Base-by-base conservation (phyloP, 2,113 vertebrate genomes). In the Cottus gobio region DNA sequence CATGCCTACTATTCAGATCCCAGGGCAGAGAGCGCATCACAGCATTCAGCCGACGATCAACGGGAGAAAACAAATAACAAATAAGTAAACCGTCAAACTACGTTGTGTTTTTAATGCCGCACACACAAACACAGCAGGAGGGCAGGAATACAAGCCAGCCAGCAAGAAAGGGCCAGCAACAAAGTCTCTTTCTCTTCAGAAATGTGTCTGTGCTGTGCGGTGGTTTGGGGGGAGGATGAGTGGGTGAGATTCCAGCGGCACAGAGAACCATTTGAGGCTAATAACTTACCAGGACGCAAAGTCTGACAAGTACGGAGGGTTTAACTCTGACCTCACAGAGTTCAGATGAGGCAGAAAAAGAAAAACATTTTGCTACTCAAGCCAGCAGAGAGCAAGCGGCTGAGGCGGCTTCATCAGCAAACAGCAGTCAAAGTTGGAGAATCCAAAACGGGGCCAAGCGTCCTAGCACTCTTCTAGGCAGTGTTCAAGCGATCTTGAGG, bases 331-430 rank as follows among this genome's bases (percentile, higher is more conserved):
- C 68, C 61, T 30, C 64, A 42, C 62, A 66, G 24, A 46, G 64
- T 46, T 46, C 18, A 28, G 42, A 10, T 18, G 24, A 30, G 64
- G 64, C 26, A 42, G 34, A 52, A 52, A 36, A 42, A 37, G 7
- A 37, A 5, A 31, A 76, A 31, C 71, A 75, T 71, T 91, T 92
- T 93, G 93, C 92, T 94, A 92, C 92, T 93, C 90, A 90, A 92
- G 91, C 93, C 93, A 93, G 93, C 93, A 93, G 93, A 92, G 93
- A 85, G 90, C 91, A 89, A 92, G 88, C 58, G 77, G 85, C 67
- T 54, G 77, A 75, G 57, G 65, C 13, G 69, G 71, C 64, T 42
- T n/a, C 28, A 50, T 75, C 68, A 73, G 89, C 85, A 61, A 44
- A 70, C 83, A 82, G 85, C 80, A 71, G 83, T 85, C 90, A 87